Evolutionary conservation across 2,113 vertebrate genomes (phyloP).

Genomic region (Myrmecobius fasciatus): DNA sequence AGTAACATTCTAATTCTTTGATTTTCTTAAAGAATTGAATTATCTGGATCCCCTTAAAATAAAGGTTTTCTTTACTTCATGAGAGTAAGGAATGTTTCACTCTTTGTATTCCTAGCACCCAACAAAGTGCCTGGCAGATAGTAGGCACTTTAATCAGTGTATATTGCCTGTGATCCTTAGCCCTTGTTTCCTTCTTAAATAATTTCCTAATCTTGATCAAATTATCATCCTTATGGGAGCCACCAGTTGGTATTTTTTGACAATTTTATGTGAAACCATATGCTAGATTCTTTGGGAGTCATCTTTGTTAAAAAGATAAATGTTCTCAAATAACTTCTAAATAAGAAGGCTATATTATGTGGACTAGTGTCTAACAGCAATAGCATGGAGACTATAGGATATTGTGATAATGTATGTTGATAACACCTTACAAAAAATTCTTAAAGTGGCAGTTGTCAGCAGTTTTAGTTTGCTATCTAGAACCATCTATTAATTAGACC

Average conservation of each 20-base stretch:
- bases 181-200: slow-evolving; percentile 39
- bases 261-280: background rate
- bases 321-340: background rate
- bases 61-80: slow-evolving; percentile 43
- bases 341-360: background rate
- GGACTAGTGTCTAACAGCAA: background rate
- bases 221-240: slow-evolving; percentile 33
- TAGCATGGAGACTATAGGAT: background rate
- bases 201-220: slow-evolving; percentile 51
- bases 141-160: background rate
- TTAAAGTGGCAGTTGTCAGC: slow-evolving; percentile 18
- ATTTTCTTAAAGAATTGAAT: slow-evolving; percentile 56
- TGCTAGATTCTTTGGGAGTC: slow-evolving; percentile 13
- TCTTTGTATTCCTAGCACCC: background rate
- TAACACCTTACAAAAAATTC: background rate
- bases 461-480: slow-evolving; percentile 2
- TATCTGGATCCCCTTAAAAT: slow-evolving; percentile 52
- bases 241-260: slow-evolving; percentile 19
- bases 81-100: background rate
- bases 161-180: background rate
- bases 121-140: background rate
- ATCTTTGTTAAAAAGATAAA: background rate
- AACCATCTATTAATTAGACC: slow-evolving; percentile 37
- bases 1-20: background rate
- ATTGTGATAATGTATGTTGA: background rate